Percentiles rank a stretch among this genome's conserved stretches.
Evolutionary conservation across 2,888 invertebrate genomes (phyloP).

Genomic region (Leptopilina syphax): DNA sequence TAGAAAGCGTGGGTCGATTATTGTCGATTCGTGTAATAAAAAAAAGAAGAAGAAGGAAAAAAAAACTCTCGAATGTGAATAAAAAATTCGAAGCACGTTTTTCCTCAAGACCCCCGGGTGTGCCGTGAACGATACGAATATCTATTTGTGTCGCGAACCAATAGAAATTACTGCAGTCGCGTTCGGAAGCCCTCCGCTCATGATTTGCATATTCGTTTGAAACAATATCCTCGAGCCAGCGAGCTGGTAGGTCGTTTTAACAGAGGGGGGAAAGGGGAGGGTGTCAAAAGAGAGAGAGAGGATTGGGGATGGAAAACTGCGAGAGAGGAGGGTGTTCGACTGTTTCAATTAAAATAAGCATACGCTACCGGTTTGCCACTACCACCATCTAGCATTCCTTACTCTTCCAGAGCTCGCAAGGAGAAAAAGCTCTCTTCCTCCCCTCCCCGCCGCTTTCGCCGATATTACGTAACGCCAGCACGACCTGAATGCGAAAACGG

Average conservation of each 20-base stretch:
- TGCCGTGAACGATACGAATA: constrained; percentile 66
- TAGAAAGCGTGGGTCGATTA: constrained; percentile 49
- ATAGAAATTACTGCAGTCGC: constrained; percentile 71
- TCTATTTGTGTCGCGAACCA: constrained; percentile 68
- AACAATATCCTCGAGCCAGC: constrained; percentile 73
- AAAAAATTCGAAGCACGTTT: constrained; percentile 70
- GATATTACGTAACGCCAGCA: constrained; percentile 72
- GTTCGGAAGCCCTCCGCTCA: constrained; percentile 65
- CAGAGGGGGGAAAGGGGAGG: constrained; percentile 50
- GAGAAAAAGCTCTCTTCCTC: constrained; percentile 59
- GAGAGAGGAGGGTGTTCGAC: constrained; percentile 56
- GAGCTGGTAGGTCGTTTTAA: constrained; percentile 67
- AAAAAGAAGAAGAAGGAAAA: not conserved
- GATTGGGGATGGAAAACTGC: constrained; percentile 56
- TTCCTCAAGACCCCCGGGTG: constrained; percentile 64
- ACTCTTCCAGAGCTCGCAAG: constrained; percentile 42
- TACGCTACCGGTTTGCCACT: constrained; percentile 64
- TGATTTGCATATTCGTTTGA: constrained; percentile 77
- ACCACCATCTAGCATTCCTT: constrained; percentile 52
- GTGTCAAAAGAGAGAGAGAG: constrained; percentile 52
- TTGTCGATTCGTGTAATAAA: constrained; percentile 27
- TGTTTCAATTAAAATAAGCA: constrained; percentile 76
- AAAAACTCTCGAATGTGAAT: not conserved
- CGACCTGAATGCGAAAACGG: constrained; percentile 73
- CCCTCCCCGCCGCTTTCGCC: constrained; percentile 35